These are phyloP conservation scores for Mactromeris polynyma DNA, from an alignment of 2,888 invertebrate species.

Conservation along the genomic window DNA sequence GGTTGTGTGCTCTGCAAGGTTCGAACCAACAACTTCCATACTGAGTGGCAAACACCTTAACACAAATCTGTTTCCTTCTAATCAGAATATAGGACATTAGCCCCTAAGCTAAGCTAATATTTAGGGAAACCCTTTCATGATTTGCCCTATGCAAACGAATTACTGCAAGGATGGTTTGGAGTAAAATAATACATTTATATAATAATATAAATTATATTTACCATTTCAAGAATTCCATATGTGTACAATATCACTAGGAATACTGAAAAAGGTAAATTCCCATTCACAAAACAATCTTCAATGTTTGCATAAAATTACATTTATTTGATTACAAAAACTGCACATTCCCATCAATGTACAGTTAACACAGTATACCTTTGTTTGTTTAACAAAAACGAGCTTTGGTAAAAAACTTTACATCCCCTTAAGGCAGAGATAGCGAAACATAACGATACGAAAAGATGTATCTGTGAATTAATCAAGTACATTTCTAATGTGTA, in stretches of 20 bases:
- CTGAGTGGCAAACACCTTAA: too few species aligned
- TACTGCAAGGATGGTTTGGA: too few species aligned
- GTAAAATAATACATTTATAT: too few species aligned
- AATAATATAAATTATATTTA: not conserved
- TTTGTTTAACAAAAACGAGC: not conserved
- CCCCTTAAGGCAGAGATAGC: not conserved
- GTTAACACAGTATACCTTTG: not conserved
- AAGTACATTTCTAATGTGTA: not conserved
- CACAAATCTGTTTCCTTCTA: too few species aligned
- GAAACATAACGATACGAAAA: not conserved
- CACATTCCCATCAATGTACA: not conserved
- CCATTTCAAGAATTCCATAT: not conserved
- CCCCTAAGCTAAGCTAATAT: too few species aligned
- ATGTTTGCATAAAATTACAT: constrained; percentile 4
- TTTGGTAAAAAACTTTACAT: not conserved
- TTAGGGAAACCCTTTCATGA: too few species aligned
- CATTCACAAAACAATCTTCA: not conserved
- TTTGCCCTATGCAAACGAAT: too few species aligned
- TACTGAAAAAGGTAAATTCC: not conserved
- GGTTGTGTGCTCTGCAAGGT: too few species aligned
- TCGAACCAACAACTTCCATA: too few species aligned
- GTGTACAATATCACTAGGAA: not conserved
- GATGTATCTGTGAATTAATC: not conserved
- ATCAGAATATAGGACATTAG: too few species aligned
- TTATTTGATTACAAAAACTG: not conserved